These are phyloP conservation scores for Diglossa brunneiventris DNA, from an alignment of 2,113 vertebrate genomes.

Conservation along the genomic window DNA sequence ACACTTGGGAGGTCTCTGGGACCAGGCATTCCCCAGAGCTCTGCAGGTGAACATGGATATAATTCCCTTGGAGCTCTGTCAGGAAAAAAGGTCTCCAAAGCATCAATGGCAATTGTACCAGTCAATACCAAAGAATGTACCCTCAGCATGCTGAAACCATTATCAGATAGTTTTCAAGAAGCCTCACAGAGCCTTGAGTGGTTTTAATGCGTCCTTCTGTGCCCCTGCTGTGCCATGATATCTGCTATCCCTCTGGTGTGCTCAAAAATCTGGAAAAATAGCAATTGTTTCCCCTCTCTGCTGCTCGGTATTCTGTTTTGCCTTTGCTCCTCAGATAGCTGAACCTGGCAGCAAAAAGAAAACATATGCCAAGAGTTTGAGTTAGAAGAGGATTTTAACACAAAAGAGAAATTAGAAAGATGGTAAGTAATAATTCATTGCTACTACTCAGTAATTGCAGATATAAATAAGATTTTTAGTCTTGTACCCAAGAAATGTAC, in stretches of 20 bases:
- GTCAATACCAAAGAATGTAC: accelerated
- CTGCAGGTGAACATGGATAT: background rate
- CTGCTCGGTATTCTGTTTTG: background rate
- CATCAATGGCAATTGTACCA: background rate
- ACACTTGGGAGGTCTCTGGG: background rate
- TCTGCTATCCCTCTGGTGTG: background rate
- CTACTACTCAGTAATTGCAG: background rate
- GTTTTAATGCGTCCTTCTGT: background rate
- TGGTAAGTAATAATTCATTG: background rate
- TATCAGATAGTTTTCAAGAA: background rate
- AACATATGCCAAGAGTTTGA: background rate
- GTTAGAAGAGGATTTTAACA: background rate
- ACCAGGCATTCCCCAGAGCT: background rate
- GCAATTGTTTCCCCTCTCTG: background rate
- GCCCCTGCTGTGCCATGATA: background rate
- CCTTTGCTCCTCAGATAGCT: background rate
- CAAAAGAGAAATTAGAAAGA: background rate
- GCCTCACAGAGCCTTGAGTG: background rate
- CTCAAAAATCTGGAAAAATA: background rate
- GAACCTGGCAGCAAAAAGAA: background rate
- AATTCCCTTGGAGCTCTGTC: background rate
- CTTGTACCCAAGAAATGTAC: background rate
- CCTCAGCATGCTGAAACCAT: background rate
- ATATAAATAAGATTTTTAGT: background rate
- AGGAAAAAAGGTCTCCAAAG: background rate